phyloP scores from a whole-genome alignment of 2,797 vertebrate genomes.

The Phalloptychus januarius region DNA sequence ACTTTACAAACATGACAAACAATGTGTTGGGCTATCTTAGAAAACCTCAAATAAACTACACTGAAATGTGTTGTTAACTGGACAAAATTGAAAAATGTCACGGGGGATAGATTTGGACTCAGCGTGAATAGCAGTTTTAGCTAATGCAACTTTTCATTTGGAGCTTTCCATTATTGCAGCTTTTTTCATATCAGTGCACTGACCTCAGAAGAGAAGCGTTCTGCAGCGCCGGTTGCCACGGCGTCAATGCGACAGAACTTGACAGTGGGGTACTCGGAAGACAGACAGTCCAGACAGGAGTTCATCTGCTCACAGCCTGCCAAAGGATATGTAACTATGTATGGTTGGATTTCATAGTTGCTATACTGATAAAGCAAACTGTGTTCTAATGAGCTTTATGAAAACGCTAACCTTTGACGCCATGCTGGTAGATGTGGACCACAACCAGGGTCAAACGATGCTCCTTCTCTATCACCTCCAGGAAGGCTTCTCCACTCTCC shows the following conservation, averaged over 20 bases:
- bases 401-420: conserved; percentile 73
- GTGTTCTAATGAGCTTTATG: not conserved
- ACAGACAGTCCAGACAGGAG: conserved; percentile 87
- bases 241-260: conserved; percentile 94
- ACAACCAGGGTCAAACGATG: conserved; percentile 85
- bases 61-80: not conserved
- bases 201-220: conserved; percentile 87
- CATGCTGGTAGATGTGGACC: conserved; percentile 89
- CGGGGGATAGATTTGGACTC: not conserved
- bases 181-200: conserved; percentile 10
- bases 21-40: not conserved
- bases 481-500: conserved; percentile 83
- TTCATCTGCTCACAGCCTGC: conserved; percentile 87
- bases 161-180: not conserved
- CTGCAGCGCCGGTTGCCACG: conserved; percentile 85
- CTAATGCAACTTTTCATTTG: not conserved
- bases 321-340: not conserved
- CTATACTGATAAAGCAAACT: not conserved
- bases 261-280: conserved; percentile 83
- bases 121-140: not conserved
- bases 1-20: not conserved
- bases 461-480: conserved; percentile 91
- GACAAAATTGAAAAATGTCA: not conserved
- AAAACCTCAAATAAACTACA: not conserved
- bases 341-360: not conserved